These are phyloP conservation scores for Chalcis sispes DNA, from an alignment of 2,888 invertebrate species.

Conservation along the genomic window DNA sequence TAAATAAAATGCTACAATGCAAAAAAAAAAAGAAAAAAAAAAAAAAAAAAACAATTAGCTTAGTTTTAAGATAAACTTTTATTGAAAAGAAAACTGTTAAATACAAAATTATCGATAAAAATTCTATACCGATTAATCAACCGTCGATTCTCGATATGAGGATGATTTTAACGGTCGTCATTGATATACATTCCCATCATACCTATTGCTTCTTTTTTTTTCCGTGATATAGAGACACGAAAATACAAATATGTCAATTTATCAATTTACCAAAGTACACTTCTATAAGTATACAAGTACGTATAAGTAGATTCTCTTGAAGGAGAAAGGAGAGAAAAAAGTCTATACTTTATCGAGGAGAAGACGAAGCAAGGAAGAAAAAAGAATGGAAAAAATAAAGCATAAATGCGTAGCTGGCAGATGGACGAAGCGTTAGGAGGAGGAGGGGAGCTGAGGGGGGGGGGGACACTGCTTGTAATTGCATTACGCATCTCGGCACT, in stretches of 20 bases:
- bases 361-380: not conserved
- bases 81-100: too few species aligned
- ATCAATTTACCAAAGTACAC: constrained; percentile 22
- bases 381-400: not conserved
- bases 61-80: too few species aligned
- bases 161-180: too few species aligned
- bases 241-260: constrained; percentile 35
- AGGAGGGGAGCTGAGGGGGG: not conserved
- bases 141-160: too few species aligned
- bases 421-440: not conserved
- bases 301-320: not conserved
- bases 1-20: too few species aligned
- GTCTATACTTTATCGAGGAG: constrained; percentile 15
- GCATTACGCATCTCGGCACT: constrained; percentile 25
- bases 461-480: not conserved
- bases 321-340: constrained; percentile 18
- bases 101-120: too few species aligned
- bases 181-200: too few species aligned
- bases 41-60: too few species aligned
- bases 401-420: not conserved
- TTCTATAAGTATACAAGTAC: constrained; percentile 36
- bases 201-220: too few species aligned
- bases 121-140: too few species aligned
- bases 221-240: too few species aligned
- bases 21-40: too few species aligned